A percentile compares a stretch with the other conserved stretches of the same genome.
Evolutionary conservation across 2,113 vertebrate species (phyloP).

Genomic region (Grallaria varia): DNA sequence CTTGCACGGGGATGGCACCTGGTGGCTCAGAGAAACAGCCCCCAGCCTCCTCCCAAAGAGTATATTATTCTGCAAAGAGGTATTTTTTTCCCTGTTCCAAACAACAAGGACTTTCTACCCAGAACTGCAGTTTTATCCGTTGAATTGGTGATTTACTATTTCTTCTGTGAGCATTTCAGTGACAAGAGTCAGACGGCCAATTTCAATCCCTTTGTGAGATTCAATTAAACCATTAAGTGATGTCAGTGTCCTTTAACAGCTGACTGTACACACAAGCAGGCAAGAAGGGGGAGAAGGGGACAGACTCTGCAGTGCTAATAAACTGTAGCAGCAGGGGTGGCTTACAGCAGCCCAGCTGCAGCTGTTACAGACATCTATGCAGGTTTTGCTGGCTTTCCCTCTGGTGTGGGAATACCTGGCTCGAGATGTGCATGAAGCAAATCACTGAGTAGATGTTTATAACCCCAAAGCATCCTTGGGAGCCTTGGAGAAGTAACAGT

Average conservation of each 20-base stretch:
- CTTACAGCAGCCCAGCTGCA: neutral
- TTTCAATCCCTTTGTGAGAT: constrained; percentile 35
- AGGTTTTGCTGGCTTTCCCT: neutral
- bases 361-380: neutral
- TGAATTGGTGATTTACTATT: constrained; percentile 32
- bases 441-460: neutral
- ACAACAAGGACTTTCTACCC: neutral
- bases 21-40: neutral
- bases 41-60: neutral
- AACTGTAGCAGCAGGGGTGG: constrained; percentile 26
- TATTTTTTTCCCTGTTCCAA: neutral
- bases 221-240: constrained; percentile 48
- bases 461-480: neutral
- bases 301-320: constrained; percentile 8
- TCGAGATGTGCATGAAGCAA: neutral
- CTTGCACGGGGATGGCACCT: neutral
- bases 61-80: neutral
- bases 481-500: neutral
- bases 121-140: constrained; percentile 1
- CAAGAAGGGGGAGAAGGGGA: neutral
- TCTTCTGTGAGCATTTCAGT: neutral
- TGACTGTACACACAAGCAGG: neutral
- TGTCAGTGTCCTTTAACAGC: constrained; percentile 50
- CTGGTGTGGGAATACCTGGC: neutral
- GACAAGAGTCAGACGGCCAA: constrained; percentile 4